These are phyloP conservation scores for Melanerpes aurifrons DNA, from an alignment of 2,113 vertebrate species.

Conservation along the genomic window DNA sequence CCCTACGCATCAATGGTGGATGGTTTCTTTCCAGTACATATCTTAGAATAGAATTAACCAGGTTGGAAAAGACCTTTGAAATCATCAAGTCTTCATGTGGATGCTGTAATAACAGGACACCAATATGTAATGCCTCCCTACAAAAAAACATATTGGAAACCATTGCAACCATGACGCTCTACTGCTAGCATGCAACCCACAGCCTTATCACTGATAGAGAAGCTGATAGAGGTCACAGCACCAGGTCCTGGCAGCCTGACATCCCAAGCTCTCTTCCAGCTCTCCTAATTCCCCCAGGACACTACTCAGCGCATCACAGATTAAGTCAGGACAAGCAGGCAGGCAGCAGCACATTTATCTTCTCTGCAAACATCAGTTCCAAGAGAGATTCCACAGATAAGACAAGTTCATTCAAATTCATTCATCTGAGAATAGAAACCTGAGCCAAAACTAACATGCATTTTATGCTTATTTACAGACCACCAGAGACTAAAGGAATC, in stretches of 20 bases:
- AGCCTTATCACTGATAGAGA: background rate
- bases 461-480: constrained; percentile 73
- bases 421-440: constrained; percentile 70
- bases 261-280: constrained; percentile 28
- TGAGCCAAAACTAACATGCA: constrained; percentile 70
- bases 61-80: no score
- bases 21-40: background rate
- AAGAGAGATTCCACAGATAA: constrained; percentile 71
- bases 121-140: background rate
- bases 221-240: background rate
- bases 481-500: constrained; percentile 70
- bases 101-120: background rate
- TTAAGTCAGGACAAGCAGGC: constrained; percentile 71
- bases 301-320: constrained; percentile 48
- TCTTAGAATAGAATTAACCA: no score
- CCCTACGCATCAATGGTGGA: rapidly evolving
- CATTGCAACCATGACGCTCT: background rate
- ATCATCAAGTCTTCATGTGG: background rate
- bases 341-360: constrained; percentile 73
- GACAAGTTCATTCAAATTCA: constrained; percentile 73
- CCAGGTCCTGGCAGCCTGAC: constrained; percentile 40
- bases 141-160: background rate
- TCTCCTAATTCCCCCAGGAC: constrained; percentile 49
- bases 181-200: background rate
- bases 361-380: constrained; percentile 69